Conservation (phyloP, 2,797 vertebrate genomes). For the Potorous gilbertii region DNA sequence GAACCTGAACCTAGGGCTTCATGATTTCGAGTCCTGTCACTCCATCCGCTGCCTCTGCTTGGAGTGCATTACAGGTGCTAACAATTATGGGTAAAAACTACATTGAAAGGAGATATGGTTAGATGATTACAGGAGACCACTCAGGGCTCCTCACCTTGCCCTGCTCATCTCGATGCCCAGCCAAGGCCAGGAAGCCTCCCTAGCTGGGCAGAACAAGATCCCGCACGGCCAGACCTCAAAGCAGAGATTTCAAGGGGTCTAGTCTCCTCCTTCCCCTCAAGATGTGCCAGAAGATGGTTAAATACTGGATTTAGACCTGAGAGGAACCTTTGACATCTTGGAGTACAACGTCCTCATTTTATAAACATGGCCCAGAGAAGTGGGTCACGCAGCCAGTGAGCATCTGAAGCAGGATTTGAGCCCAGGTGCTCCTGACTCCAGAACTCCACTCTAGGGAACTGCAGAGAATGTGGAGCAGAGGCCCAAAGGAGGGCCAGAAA, state of each 20-base stretch:
- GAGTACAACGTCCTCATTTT: background rate
- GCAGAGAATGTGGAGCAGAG: background rate
- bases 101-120: background rate
- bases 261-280: too few species aligned
- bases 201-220: background rate
- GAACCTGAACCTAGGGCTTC: background rate
- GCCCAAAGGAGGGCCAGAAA: background rate
- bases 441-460: background rate
- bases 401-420: background rate
- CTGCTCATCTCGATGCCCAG: too few species aligned
- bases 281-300: too few species aligned
- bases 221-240: background rate
- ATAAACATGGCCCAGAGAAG: background rate
- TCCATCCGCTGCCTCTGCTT: background rate
- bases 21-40: background rate
- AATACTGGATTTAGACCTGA: too few species aligned
- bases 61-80: background rate
- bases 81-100: background rate
- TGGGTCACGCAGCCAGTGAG: background rate
- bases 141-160: too few species aligned
- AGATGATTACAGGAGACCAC: too few species aligned
- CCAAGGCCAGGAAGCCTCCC: background rate
- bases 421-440: background rate
- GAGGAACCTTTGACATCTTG: background rate
- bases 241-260: too few species aligned